Base-by-base conservation (phyloP, 2,888 invertebrate species). In the Scelioninae gen. 1 region DNA sequence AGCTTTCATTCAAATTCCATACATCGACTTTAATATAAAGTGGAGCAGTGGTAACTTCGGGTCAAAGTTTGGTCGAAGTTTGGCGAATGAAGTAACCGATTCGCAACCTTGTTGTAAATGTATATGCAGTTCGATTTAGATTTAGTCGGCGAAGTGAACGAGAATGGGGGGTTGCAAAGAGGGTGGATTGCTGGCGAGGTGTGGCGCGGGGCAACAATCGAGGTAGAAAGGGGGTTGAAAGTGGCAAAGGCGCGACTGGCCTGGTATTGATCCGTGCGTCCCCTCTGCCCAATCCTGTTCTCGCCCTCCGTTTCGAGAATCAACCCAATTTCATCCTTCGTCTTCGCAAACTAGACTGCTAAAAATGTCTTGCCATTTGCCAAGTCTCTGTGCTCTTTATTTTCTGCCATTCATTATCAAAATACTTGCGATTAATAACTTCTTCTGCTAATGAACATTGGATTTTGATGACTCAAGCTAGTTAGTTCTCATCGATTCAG, bases 201-300 rank as follows among this genome's bases (percentile, higher is more conserved):
- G 68, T 23, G 68, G 80, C 47, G 49, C 29, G 76, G 56, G 55
- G 63, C 55, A 55, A 66, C 68, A 62, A 58, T 75, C 76, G 76
- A 56, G 66, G 51, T 51, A 49, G 76, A 76, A 69, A 15, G 86
- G 90, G 87, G 84, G 86, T 84, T 86, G 86, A 88, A 85, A 83
- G 87, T 86, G 86, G 86, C 86, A 85, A 88, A 88, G 90, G 90
- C 90, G 89, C 89, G 88, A 90, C 89, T 86, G 86, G 88, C 88
- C 89, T 89, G 89, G 92, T 92, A 92, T 92, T 92, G 92, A 92
- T 92, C 92, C 90, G 90, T 85, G 86, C 88, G 88, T 89, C 89
- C 87, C 90, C 90, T 88, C 88, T 82, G 85, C 87, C 85, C 88
- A 88, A 86, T 85, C 80, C 82, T 69, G 82, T 72, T 85, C 82